Percentiles rank a stretch among this genome's conserved stretches.
Conservation (phyloP, 2,888 invertebrate genomes). For the Nephrotoma guestfalica region DNA sequence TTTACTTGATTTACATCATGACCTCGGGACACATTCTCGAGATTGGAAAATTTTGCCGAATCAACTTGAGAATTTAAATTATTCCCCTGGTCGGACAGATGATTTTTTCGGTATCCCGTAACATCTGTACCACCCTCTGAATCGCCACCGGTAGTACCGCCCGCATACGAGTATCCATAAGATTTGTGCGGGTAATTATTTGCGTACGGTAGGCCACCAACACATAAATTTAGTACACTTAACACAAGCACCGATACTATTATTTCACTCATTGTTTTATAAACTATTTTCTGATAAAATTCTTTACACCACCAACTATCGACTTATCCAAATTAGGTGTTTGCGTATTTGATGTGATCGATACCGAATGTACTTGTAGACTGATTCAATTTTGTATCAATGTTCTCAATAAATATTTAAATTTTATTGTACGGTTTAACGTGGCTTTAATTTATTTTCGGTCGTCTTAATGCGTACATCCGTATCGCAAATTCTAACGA, state of each 20-base stretch:
- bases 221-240: not conserved
- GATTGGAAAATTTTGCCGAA: constrained; percentile 8
- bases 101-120: constrained; percentile 9
- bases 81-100: constrained; percentile 8
- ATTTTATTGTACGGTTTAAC: constrained; percentile 2
- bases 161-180: constrained; percentile 4
- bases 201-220: constrained; percentile 6
- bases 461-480: not conserved
- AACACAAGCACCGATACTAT: not conserved
- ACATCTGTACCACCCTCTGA: constrained; percentile 2
- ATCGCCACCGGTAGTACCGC: not conserved
- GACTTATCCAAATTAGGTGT: not conserved
- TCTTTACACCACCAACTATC: not conserved
- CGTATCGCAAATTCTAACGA: constrained; percentile 5
- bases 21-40: constrained; percentile 8
- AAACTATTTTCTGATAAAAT: not conserved
- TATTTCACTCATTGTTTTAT: not conserved
- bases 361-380: not conserved
- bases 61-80: constrained; percentile 5
- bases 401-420: constrained; percentile 5
- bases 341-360: not conserved
- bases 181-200: constrained; percentile 11
- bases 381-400: not conserved
- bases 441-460: not conserved
- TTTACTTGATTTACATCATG: constrained; percentile 9